Conservation (phyloP, 2,888 invertebrate species). For the Sarcophaga carnaria region DNA sequence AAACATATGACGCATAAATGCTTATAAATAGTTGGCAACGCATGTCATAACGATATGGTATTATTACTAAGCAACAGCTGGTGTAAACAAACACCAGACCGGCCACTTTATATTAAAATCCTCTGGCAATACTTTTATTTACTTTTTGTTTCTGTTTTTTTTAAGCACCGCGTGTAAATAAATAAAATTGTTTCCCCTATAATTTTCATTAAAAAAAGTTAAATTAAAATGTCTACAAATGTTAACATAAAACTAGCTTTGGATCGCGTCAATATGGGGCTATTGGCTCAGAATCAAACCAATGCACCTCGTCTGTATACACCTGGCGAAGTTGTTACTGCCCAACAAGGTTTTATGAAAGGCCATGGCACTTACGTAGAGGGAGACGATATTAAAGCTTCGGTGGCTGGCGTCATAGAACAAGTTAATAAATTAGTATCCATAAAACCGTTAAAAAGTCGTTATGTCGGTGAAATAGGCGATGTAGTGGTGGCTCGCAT, state of each 20-base stretch:
- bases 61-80: constrained; percentile 7
- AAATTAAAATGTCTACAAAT: constrained; percentile 76
- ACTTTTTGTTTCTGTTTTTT: constrained; percentile 27
- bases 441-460: constrained; percentile 93
- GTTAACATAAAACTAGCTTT: constrained; percentile 86
- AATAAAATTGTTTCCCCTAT: constrained; percentile 22
- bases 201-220: not conserved
- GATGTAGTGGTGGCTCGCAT: constrained; percentile 98
- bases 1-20: constrained; percentile 42
- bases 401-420: constrained; percentile 96
- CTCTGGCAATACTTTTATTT: constrained; percentile 24
- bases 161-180: constrained; percentile 40
- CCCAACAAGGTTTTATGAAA: constrained; percentile 86
- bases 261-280: constrained; percentile 85
- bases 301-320: constrained; percentile 88
- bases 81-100: not conserved
- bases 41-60: not conserved
- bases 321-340: constrained; percentile 93
- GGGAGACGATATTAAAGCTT: constrained; percentile 91
- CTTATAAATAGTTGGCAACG: not conserved
- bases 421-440: constrained; percentile 97
- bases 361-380: constrained; percentile 98
- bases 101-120: not conserved
- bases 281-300: constrained; percentile 81
- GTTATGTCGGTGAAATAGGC: constrained; percentile 96